phyloP scores from a whole-genome alignment of 2,888 invertebrate species.

The Pachycephus smyrnensis region DNA sequence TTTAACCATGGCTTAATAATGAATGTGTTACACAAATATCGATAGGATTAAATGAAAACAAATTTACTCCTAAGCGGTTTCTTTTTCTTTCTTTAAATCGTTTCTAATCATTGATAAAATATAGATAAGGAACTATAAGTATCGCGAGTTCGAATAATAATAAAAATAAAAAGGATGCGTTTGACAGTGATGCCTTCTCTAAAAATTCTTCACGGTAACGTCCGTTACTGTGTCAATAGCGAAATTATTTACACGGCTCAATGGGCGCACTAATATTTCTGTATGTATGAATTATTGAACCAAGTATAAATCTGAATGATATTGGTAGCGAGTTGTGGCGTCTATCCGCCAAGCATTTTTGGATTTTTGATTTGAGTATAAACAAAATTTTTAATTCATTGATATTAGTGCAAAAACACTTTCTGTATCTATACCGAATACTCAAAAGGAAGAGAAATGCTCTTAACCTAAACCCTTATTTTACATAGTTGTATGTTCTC shows the following conservation, averaged over 20 bases:
- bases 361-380: neutral
- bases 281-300: neutral
- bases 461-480: neutral
- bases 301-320: neutral
- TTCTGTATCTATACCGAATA: neutral
- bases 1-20: conserved; percentile 28
- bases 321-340: neutral
- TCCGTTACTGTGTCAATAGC: neutral
- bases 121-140: neutral
- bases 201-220: neutral
- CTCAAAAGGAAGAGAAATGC: neutral
- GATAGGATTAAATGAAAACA: neutral
- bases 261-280: neutral
- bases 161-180: neutral
- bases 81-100: neutral
- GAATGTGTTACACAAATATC: conserved; percentile 19
- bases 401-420: neutral
- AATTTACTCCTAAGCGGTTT: neutral
- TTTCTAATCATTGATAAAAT: neutral
- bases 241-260: neutral
- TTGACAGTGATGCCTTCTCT: neutral
- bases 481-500: neutral
- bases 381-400: neutral
- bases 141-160: neutral
- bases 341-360: neutral